Evolutionary conservation across 2,888 invertebrate species (phyloP).

Genomic region (Tenthredo scrophulariae): DNA sequence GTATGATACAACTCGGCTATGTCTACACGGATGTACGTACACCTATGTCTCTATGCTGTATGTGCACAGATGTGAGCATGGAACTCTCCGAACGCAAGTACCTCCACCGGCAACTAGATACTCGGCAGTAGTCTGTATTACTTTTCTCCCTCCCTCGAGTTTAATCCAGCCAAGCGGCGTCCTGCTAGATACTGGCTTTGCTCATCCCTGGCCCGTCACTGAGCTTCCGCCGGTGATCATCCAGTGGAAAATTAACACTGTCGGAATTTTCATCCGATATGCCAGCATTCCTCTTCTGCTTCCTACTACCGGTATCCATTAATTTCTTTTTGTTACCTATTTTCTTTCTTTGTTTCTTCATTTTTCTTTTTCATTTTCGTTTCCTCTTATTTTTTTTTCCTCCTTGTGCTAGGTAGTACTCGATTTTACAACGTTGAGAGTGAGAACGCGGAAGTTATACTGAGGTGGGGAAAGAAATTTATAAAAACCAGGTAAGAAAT

Average conservation of each 20-base stretch:
- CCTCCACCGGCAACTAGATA: neutral
- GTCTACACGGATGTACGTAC: neutral
- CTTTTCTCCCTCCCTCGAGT: conserved; percentile 43
- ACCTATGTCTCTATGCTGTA: neutral
- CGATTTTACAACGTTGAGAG: neutral
- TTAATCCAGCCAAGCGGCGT: neutral
- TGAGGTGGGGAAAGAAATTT: neutral
- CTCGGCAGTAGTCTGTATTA: conserved; percentile 31
- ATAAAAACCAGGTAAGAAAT: neutral
- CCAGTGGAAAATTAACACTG: conserved; percentile 74
- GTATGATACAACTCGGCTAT: neutral
- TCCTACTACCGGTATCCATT: conserved; percentile 57
- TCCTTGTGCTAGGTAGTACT: neutral
- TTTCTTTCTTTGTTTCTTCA: neutral
- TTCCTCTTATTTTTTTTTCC: conserved; percentile 46
- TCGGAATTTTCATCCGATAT: conserved; percentile 70
- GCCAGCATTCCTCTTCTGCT: conserved; percentile 54
- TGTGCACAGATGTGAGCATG: neutral
- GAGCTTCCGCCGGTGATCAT: conserved; percentile 68
- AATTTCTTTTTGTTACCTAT: conserved; percentile 50
- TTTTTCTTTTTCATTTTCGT: neutral
- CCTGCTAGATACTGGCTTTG: conserved; percentile 2
- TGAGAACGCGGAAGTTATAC: conserved; percentile 13
- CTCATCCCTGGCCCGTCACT: conserved; percentile 51
- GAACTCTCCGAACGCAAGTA: conserved; percentile 32